Evolutionary conservation across 2,797 vertebrate species (phyloP).

Genomic region (Xenentodon cancila): DNA sequence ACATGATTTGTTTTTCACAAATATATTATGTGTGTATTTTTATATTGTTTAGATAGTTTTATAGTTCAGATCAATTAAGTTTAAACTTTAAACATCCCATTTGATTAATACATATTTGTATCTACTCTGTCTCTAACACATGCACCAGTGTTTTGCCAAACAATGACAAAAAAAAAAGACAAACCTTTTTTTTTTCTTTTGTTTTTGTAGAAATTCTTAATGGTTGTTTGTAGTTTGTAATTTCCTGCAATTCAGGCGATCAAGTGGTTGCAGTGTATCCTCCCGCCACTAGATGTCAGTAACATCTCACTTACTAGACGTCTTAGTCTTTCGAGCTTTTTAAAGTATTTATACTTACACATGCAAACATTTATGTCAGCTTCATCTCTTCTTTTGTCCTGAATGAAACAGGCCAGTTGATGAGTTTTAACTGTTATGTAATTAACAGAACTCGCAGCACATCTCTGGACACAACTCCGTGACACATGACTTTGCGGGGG

Average conservation of each 20-base stretch:
- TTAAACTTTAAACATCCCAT: background rate
- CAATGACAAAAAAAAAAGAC: too few relatives aligned
- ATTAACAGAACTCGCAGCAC: slow-evolving; percentile 83
- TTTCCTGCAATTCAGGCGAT: too few relatives aligned
- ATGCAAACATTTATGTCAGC: background rate
- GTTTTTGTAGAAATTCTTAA: too few relatives aligned
- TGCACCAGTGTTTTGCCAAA: too few relatives aligned
- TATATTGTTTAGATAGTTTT: background rate
- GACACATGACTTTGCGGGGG: slow-evolving; percentile 80
- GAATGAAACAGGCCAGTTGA: background rate
- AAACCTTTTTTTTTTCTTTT: too few relatives aligned
- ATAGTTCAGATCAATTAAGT: background rate
- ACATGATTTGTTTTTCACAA: background rate
- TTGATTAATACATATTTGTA: background rate
- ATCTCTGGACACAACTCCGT: slow-evolving; percentile 86
- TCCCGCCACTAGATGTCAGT: slow-evolving; percentile 2
- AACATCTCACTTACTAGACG: background rate
- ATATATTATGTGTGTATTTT: background rate
- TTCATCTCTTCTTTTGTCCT: background rate
- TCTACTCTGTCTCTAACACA: too few relatives aligned
- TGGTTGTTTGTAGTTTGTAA: too few relatives aligned
- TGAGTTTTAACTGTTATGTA: too few relatives aligned
- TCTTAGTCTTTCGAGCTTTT: background rate
- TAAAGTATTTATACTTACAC: background rate
- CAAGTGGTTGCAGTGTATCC: background rate